Conservation (phyloP, 2,888 invertebrate genomes). For the Galerucella nymphaeae region DNA sequence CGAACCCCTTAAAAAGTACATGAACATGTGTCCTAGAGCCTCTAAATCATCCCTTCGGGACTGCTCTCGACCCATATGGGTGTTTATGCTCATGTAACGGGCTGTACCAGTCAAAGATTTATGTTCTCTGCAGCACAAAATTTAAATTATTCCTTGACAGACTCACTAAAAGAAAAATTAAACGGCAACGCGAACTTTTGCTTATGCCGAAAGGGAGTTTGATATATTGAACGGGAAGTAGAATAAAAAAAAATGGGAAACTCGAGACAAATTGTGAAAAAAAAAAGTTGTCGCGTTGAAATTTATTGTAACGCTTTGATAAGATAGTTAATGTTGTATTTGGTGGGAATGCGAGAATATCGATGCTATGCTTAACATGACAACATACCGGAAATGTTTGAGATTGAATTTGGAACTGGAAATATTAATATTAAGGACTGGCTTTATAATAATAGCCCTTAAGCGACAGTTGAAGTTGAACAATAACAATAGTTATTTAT, state of each 20-base stretch:
- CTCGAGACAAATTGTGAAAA: background rate
- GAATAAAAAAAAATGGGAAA: background rate
- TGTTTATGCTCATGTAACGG: constrained; percentile 99
- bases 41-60: constrained; percentile 99
- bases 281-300: background rate
- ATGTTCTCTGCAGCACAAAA: constrained; percentile 84
- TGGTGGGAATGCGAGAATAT: too few relatives aligned
- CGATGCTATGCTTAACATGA: too few relatives aligned
- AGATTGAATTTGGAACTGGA: too few relatives aligned
- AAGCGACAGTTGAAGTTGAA: too few relatives aligned
- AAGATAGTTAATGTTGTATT: too few relatives aligned
- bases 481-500: too few relatives aligned
- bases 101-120: constrained; percentile 99
- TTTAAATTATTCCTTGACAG: constrained; percentile 20
- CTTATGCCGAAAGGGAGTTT: background rate
- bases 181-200: background rate
- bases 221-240: background rate
- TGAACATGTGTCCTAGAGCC: constrained; percentile 99
- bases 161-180: constrained; percentile 23
- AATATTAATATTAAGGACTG: too few relatives aligned
- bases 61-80: constrained; percentile 99
- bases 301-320: background rate
- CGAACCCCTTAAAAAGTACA: constrained; percentile 99
- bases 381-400: too few relatives aligned
- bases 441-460: too few relatives aligned